Conservation (phyloP, 2,888 invertebrate genomes). For the Poecilus cupreus region DNA sequence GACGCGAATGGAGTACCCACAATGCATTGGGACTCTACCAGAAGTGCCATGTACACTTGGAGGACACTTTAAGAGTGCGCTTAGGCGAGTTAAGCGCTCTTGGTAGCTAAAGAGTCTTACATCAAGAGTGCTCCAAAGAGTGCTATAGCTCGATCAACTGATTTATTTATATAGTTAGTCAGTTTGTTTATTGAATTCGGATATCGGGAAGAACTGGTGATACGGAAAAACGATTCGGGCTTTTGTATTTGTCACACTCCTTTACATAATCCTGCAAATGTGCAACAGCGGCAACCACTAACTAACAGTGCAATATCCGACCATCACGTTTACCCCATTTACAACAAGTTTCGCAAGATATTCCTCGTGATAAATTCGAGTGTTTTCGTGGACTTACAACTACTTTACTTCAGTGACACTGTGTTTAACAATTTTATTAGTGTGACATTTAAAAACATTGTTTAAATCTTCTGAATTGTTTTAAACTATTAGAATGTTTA, state of each 20-base stretch:
- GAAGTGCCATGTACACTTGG: conserved; percentile 74
- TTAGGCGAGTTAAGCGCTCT: conserved; percentile 75
- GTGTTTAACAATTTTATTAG: too few relatives aligned
- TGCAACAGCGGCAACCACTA: conserved; percentile 9
- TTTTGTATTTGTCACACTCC: conserved; percentile 34
- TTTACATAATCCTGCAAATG: conserved; percentile 23
- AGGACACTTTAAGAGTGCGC: conserved; percentile 74
- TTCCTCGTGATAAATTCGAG: too few relatives aligned
- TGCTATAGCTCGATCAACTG: conserved; percentile 73
- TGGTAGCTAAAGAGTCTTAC: conserved; percentile 74
- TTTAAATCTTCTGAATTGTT: too few relatives aligned
- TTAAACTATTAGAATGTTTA: too few relatives aligned
- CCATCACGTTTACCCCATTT: not conserved
- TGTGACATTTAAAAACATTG: too few relatives aligned
- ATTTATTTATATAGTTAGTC: conserved; percentile 75
- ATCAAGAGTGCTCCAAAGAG: conserved; percentile 73
- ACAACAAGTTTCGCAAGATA: too few relatives aligned
- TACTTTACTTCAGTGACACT: too few relatives aligned
- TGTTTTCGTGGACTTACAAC: too few relatives aligned
- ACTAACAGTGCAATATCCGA: not conserved
- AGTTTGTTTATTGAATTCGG: conserved; percentile 74
- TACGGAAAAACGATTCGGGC: conserved; percentile 64
- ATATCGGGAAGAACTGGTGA: conserved; percentile 67
- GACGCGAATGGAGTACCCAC: conserved; percentile 70
- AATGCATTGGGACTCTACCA: conserved; percentile 70